A percentile compares a stretch with the other conserved stretches of the same genome.
These are phyloP conservation scores for Halictus rubicundus DNA, from an alignment of 1,140 invertebrate species.

Conservation along the genomic window DNA sequence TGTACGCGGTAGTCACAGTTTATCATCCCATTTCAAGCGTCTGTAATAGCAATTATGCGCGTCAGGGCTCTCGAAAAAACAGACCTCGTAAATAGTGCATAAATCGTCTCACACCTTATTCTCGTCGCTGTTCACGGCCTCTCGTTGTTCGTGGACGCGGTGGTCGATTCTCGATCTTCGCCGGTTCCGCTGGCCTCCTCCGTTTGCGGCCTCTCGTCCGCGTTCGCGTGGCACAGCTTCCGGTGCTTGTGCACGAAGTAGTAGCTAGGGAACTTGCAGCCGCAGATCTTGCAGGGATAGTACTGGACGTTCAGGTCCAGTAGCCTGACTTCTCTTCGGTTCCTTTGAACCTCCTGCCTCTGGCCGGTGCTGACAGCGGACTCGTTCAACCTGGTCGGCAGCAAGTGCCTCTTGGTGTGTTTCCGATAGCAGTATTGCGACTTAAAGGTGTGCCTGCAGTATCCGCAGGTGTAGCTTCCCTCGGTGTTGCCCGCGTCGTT, in stretches of 20 bases:
- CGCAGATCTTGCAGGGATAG: conserved; percentile 95
- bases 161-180: conserved; percentile 32
- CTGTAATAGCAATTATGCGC: too few species aligned
- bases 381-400: conserved; percentile 73
- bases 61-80: too few species aligned
- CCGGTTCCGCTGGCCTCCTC: not conserved
- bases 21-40: too few species aligned
- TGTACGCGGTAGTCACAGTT: too few species aligned
- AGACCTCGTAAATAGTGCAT: too few species aligned
- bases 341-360: conserved; percentile 46
- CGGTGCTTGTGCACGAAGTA: conserved; percentile 96
- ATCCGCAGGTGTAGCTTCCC: conserved; percentile 85
- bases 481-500: conserved; percentile 15
- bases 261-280: conserved; percentile 94
- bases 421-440: conserved; percentile 91
- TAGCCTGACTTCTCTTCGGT: conserved; percentile 82
- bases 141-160: conserved; percentile 31
- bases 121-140: conserved; percentile 18
- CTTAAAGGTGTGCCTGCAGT: conserved; percentile 91
- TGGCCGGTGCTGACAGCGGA: conserved; percentile 2
- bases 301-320: conserved; percentile 92
- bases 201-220: conserved; percentile 63
- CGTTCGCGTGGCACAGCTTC: conserved; percentile 89
- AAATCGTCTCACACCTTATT: too few species aligned
- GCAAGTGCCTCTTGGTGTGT: conserved; percentile 86